phyloP scores from a whole-genome alignment of 1,140 invertebrate species.

The Drosophila nigromelanica region DNA sequence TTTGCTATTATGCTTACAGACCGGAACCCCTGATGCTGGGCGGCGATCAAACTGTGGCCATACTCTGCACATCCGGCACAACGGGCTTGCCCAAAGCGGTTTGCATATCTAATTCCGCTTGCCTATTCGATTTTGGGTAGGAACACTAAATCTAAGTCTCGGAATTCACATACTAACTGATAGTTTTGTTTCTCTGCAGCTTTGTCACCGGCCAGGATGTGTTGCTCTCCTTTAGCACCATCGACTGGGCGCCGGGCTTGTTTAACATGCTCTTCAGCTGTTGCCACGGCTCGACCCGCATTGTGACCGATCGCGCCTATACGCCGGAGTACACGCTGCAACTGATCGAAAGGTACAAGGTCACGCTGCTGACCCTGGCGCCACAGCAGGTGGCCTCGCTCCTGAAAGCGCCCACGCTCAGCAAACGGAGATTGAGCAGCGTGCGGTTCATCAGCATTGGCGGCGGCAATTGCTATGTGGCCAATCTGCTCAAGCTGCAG shows the following conservation, averaged over 20 bases:
- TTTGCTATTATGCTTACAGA: slow-evolving; percentile 30
- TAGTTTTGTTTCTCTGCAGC: slow-evolving; percentile 20
- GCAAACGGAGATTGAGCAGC: slow-evolving; percentile 58
- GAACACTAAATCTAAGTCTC: not conserved
- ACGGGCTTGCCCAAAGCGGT: slow-evolving; percentile 92
- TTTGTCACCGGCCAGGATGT: slow-evolving; percentile 78
- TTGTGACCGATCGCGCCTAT: slow-evolving; percentile 73
- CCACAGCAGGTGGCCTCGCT: slow-evolving; percentile 69
- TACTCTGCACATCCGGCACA: slow-evolving; percentile 88
- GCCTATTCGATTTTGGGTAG: slow-evolving; percentile 78
- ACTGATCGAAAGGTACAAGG: slow-evolving; percentile 74
- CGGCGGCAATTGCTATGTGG: slow-evolving; percentile 72
- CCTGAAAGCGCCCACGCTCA: slow-evolving; percentile 62
- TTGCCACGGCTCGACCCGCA: slow-evolving; percentile 69
- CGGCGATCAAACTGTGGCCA: slow-evolving; percentile 74
- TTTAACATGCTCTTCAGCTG: slow-evolving; percentile 77
- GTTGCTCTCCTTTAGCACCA: slow-evolving; percentile 76
- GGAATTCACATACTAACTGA: not conserved
- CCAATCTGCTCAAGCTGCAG: slow-evolving; percentile 72
- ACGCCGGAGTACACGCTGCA: slow-evolving; percentile 73
- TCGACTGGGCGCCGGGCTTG: slow-evolving; percentile 77
- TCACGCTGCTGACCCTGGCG: slow-evolving; percentile 68
- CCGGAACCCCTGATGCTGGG: slow-evolving; percentile 67
- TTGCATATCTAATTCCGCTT: slow-evolving; percentile 87
- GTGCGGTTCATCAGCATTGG: slow-evolving; percentile 72